Percentiles rank a stretch among this genome's conserved stretches.
These are phyloP conservation scores for Phasianus colchicus DNA, from an alignment of 2,113 vertebrate genomes.

Conservation along the genomic window DNA sequence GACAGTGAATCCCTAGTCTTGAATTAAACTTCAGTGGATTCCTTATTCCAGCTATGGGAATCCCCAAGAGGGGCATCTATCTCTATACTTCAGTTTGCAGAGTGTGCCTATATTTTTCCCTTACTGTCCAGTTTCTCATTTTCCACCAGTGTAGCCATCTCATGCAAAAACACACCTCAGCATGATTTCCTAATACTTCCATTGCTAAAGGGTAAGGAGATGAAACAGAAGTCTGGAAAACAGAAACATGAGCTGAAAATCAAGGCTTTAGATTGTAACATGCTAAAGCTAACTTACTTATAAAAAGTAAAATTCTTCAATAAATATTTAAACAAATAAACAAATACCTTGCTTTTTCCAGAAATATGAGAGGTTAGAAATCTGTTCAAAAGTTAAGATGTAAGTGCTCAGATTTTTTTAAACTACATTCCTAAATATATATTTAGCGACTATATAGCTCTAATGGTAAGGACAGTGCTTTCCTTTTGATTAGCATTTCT, in stretches of 20 bases:
- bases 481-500: neutral
- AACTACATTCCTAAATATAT: neutral
- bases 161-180: neutral
- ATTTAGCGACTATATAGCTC: neutral
- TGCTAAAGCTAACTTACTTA: neutral
- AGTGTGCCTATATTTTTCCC: neutral
- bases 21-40: neutral
- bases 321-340: neutral
- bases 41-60: neutral
- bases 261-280: neutral
- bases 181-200: neutral
- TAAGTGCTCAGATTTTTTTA: neutral
- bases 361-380: neutral
- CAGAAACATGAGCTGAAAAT: neutral
- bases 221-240: neutral
- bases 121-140: neutral
- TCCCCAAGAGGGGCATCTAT: neutral
- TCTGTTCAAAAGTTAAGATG: neutral
- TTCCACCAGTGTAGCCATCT: neutral
- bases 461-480: neutral
- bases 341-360: neutral
- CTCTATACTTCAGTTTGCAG: neutral
- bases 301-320: neutral
- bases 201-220: neutral
- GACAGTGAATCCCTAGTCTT: neutral